Evolutionary conservation across 1,140 invertebrate genomes (phyloP).

Genomic region (Chymomyza costata): DNA sequence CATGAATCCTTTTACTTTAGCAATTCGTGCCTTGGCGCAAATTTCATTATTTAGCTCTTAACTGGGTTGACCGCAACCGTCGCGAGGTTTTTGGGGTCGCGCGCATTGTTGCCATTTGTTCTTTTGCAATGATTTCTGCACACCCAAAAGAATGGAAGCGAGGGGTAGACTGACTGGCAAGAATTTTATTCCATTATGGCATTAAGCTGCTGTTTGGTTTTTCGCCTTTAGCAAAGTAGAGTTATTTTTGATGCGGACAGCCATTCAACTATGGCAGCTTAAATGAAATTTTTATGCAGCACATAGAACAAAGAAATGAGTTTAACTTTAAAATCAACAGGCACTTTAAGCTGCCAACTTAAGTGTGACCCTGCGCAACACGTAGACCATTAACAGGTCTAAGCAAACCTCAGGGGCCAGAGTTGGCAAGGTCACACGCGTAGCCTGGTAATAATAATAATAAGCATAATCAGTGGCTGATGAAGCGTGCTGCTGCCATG

Average conservation of each 20-base stretch:
- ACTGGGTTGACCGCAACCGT: constrained; percentile 7
- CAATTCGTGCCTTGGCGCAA: constrained; percentile 1
- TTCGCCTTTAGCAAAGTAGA: too few relatives aligned
- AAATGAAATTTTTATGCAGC: too few relatives aligned
- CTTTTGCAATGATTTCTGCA: too few relatives aligned
- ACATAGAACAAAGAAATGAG: too few relatives aligned
- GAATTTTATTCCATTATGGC: constrained; percentile 27
- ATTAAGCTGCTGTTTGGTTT: constrained; percentile 16
- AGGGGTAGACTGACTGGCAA: constrained; percentile 11
- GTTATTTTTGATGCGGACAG: too few relatives aligned
- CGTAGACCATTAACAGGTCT: constrained; percentile 5
- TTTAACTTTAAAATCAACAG: too few relatives aligned
- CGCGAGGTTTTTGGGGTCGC: too few relatives aligned
- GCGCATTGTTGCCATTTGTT: not conserved
- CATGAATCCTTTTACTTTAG: too few relatives aligned
- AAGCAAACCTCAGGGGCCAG: constrained; percentile 8
- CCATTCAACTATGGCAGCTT: too few relatives aligned
- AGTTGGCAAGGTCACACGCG: constrained; percentile 5
- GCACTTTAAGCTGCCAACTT: too few relatives aligned
- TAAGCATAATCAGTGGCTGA: constrained; percentile 17
- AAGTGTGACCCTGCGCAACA: constrained; percentile 18
- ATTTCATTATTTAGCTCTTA: constrained; percentile 32
- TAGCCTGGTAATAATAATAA: constrained; percentile 5
- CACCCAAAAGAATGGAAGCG: not conserved
- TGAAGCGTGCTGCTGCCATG: constrained; percentile 12